Evolutionary conservation across 2,797 vertebrate species (phyloP), one percentile per base, ranked within the genome.

Genomic region (Tapirus indicus): DNA sequence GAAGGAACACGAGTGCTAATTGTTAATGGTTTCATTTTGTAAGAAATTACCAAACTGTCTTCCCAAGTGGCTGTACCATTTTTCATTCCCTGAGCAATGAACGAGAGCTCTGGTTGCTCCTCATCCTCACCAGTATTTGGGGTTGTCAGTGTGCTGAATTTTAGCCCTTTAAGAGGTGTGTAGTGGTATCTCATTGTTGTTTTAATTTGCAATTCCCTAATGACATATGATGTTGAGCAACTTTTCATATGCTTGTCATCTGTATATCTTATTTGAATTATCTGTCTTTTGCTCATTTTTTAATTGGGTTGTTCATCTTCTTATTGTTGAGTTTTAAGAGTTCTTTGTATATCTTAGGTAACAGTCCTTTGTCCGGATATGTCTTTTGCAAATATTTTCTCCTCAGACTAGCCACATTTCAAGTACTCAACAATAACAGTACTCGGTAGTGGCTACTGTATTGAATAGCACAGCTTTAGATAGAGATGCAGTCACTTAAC

Each of bases 361-460:
- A 35, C n/a, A 75, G 35, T 56, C 56, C 23, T 71, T 66, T 71
- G 82, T n/a, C 56, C n/a, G 47, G 17, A 27, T 38, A 41, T 27
- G 16, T 38, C 62, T 58, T 96, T 78, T 56, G 69, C 56, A 92
- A 82, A 60, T 62, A 49, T 62, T 89, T 94, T 91, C 90, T 85
- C 38, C 47, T 38, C 27, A 2, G n/a, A 47, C 32, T 71, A 79
- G 21, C 75, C 32, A 66, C 29, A 66, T 88, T 83, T 88, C 68
- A 69, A 94, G 16, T n/a, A 29, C 69, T 41, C 75, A 29, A 9
- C 35, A 32, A 6, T 35, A 38, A 56, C 38, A 93, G 21, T 47
- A 47, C 21, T 21, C 60, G 27, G 12, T 27, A 52, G 20, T 4
- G 44, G 41, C 64, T 62, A 29, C 21, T 71, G 17, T 66, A 18